Evolutionary conservation across 2,113 vertebrate species (phyloP), one percentile per base, ranked within the genome.

Genomic region (Marmota monax): DNA sequence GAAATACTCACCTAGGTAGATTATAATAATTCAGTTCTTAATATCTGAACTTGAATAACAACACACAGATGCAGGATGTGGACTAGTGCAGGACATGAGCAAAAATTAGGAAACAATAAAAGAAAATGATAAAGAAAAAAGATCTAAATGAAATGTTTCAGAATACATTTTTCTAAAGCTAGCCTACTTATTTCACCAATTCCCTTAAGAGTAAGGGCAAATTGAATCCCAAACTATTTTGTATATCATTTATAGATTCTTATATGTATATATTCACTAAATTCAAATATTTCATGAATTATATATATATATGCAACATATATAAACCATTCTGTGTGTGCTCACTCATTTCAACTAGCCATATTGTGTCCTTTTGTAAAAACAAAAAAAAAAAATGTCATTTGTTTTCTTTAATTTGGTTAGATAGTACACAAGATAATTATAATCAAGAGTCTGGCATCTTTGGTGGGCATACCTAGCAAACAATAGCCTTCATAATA

Each of bases 241-340:
- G 27, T 16, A 27, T 69, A 84, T 37, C 5, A 88, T 53, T 69
- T 79, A 10, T 88, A 63, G 65, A 1, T 74, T 91, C 48, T 56
- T 93, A 6, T 74, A 29, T 72, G 29, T 84, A 88, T 79, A n/a
- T 79, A 23, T 84, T 72, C 95, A 13, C 65, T 90, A 85, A 96
- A 93, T 14, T 74, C n/a, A 61, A 69, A 32, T 58, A 87, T 48
- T 70, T 87, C 29, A 80, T 51, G 73, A 92, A 42, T 4, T 34
- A 3, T 63, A 63, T 25, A 25, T 25, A 25, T 58, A 63, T 63
- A 25, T 61, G 2, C 7, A 61, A 61, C 23, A 77, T 69, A 73
- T 61, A 61, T 48, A 73, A 89, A 77, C 89, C 37, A 91, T 7
- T 93, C 32, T 80, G 1, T 65, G 39, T 77, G 23, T 83, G 45